Evolutionary conservation across 1,140 invertebrate species (phyloP).

Genomic region (Aphidius gifuensis): DNA sequence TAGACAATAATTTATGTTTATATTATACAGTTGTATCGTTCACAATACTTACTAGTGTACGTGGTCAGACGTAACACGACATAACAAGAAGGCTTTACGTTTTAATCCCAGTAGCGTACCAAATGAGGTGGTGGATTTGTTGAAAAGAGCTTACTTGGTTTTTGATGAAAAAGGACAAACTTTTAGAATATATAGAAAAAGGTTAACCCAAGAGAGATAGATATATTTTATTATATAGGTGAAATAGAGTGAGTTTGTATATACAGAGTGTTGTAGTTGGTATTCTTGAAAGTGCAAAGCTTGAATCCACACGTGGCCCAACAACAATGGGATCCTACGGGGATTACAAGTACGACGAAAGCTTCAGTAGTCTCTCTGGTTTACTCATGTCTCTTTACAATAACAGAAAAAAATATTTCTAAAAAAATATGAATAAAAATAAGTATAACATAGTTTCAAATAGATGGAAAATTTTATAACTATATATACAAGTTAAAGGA

Average conservation of each 20-base stretch:
- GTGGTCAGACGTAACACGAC: slow-evolving; percentile 48
- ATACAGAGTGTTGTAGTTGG: slow-evolving; percentile 4
- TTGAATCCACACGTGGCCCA: slow-evolving; percentile 48
- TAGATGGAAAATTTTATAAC: no score
- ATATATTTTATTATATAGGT: slow-evolving; percentile 9
- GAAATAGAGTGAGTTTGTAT: slow-evolving; percentile 11
- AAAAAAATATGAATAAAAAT: no score
- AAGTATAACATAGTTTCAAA: no score
- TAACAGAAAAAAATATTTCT: no score
- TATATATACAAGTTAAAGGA: no score
- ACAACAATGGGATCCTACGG: slow-evolving; percentile 48
- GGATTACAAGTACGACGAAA: slow-evolving; percentile 42
- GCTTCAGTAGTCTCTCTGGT: slow-evolving; percentile 11
- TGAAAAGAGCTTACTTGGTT: slow-evolving; percentile 49
- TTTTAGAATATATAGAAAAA: slow-evolving; percentile 8
- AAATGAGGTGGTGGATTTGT: slow-evolving; percentile 57
- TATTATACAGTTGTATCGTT: slow-evolving; percentile 24
- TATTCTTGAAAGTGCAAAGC: slow-evolving; percentile 47
- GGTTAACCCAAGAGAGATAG: slow-evolving; percentile 9
- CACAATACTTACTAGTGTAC: slow-evolving; percentile 28
- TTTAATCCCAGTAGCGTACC: slow-evolving; percentile 48
- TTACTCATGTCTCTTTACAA: not conserved
- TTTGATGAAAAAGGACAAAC: slow-evolving; percentile 13
- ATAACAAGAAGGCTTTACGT: slow-evolving; percentile 50
- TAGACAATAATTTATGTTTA: no score